Base-by-base conservation (phyloP, 1,140 invertebrate species). In the Pentalonia nigronervosa region DNA sequence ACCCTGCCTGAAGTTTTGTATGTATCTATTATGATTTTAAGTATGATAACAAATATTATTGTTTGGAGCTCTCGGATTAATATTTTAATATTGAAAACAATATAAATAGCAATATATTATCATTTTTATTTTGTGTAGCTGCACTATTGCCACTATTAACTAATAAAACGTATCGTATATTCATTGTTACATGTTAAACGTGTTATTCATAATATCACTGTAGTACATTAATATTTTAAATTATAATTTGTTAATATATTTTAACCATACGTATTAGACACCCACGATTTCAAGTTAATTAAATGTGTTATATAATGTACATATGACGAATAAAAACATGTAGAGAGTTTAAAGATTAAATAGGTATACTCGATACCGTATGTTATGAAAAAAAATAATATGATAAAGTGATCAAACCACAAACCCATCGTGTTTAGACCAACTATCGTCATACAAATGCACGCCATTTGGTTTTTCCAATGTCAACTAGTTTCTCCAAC, bases 401-500 rank as follows among this genome's bases (percentile, higher is more conserved):
- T 11, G n/a, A 87, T 87, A 2, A 48, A 87, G 45, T 87, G 45
- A 47, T 87, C 45, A 87, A n/a, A 87, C 41, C 23, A 41, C 8
- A 84, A 45, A 84, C 14, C 50, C 47, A 17, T 30, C 8, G 17
- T 53, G 87, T 88, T 53, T 25, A 25, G 50, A 53, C 8, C 41
- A 6, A 45, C 25, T 90, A 41, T 67, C 41, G 50, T 53, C 87
- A 89, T 56, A 56, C 87, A 34, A 89, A 36, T 23, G 36, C 8
- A 21, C 50, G 34, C 53, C 88, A 90, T 45, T 90, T 30, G 34
- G 88, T 41, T 17, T 90, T 60, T 90, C 88, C 88, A 90, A 90
- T 90, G 88, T 60, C 53, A 60, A 60, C 88, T 17, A 41, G 88
- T 90, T 90, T 60, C 53, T 90, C 6, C 50, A 17, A 90, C 88